Conservation (phyloP, 2,113 vertebrate species). For the Sinosuthora webbiana region DNA sequence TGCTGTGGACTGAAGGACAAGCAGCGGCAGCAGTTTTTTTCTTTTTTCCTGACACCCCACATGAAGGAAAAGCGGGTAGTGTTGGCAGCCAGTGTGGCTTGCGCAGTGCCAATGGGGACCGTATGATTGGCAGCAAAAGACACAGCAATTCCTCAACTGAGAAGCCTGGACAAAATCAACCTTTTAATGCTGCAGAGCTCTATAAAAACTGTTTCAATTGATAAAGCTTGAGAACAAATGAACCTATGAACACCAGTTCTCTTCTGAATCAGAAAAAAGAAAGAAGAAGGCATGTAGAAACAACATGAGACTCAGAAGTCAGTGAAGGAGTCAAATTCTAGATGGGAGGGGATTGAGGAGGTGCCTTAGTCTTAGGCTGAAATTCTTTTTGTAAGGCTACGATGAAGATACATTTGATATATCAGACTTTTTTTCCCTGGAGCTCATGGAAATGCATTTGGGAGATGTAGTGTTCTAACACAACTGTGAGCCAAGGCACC, state of each 20-base stretch:
- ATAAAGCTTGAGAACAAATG: background rate
- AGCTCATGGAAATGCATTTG: background rate
- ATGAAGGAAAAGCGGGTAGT: background rate
- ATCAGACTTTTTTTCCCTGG: background rate
- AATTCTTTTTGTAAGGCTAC: background rate
- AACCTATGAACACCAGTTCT: background rate
- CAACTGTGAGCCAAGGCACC: background rate
- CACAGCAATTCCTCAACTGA: background rate
- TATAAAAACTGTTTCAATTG: background rate
- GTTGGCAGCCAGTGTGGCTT: background rate
- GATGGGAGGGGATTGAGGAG: background rate
- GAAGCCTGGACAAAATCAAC: background rate
- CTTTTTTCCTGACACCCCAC: background rate
- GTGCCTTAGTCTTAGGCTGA: background rate
- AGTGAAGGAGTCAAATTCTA: background rate
- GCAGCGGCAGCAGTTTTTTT: background rate
- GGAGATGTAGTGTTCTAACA: background rate
- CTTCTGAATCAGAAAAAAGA: background rate
- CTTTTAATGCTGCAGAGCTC: background rate
- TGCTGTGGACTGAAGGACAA: background rate
- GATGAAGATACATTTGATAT: background rate
- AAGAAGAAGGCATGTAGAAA: background rate
- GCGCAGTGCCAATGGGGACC: background rate
- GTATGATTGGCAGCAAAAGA: background rate
- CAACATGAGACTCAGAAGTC: background rate